A percentile compares a stretch with the other conserved stretches of the same genome.
Evolutionary conservation across 2,797 vertebrate species (phyloP).

Genomic region (Buphagus erythrorhynchus): DNA sequence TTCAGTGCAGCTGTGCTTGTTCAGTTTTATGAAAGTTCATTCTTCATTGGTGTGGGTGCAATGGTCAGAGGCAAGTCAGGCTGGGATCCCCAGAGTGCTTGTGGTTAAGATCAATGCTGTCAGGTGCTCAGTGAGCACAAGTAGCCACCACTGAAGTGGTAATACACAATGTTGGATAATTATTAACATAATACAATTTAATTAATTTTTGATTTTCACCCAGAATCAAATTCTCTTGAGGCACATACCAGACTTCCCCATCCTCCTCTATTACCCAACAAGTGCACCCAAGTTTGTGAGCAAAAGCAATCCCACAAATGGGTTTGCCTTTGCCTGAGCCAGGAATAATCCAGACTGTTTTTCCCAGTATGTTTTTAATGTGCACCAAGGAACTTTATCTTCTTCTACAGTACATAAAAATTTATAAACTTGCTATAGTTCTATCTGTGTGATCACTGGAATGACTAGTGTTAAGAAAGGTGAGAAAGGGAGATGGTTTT

Average conservation of each 20-base stretch:
- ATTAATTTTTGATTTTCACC: background rate
- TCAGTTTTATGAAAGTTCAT: background rate
- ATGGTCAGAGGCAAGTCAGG: background rate
- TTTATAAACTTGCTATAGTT: background rate
- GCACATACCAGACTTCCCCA: background rate
- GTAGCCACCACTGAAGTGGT: background rate
- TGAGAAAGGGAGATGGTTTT: background rate
- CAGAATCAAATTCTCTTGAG: background rate
- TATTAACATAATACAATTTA: background rate
- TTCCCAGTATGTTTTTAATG: background rate
- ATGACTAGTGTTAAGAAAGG: background rate
- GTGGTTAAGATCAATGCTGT: fast-evolving
- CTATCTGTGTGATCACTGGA: background rate
- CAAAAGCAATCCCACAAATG: background rate
- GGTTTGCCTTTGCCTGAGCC: background rate
- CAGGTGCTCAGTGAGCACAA: background rate
- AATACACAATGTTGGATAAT: background rate
- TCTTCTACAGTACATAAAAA: background rate
- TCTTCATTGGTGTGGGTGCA: background rate
- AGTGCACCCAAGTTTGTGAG: background rate
- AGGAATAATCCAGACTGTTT: background rate
- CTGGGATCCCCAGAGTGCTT: background rate
- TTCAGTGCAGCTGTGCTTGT: background rate
- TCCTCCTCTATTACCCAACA: background rate
- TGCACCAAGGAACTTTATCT: background rate